Conservation (phyloP, 2,797 vertebrate species). For the Oreortyx pictus region DNA sequence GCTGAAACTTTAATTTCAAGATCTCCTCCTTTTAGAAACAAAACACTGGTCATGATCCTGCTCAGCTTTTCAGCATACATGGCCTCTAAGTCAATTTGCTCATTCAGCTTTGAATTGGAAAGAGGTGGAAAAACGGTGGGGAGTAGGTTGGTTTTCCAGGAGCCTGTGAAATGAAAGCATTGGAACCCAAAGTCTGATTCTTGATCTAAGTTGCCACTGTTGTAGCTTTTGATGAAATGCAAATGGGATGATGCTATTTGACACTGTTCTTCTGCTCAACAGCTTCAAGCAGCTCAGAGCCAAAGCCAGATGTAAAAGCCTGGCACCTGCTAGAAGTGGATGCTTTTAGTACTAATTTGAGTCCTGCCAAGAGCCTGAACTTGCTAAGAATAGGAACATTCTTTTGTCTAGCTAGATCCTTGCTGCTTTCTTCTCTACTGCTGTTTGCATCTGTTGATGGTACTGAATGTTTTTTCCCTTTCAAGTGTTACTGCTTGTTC, state of each 20-base stretch:
- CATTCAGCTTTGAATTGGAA: background rate
- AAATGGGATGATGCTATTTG: conserved; percentile 12
- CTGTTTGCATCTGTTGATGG: conserved; percentile 68
- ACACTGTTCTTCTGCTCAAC: conserved; percentile 41
- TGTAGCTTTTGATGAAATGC: conserved; percentile 28
- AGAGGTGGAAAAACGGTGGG: background rate
- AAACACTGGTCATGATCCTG: background rate
- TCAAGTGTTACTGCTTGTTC: conserved; percentile 53
- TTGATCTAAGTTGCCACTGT: background rate
- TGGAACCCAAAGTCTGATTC: conserved; percentile 11
- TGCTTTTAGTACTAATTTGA: conserved; percentile 41
- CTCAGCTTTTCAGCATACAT: conserved; percentile 38
- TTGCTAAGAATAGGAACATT: conserved; percentile 49
- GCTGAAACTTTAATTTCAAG: background rate
- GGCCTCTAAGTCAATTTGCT: background rate
- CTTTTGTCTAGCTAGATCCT: conserved; percentile 73
- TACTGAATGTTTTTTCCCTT: conserved; percentile 58
- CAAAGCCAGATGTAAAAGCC: conserved; percentile 31
- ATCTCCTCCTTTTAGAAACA: conserved; percentile 21
- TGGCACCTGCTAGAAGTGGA: conserved; percentile 51
- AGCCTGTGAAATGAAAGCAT: background rate
- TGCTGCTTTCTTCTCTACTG: conserved; percentile 49
- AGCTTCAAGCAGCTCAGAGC: conserved; percentile 48
- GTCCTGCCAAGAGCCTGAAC: conserved; percentile 31
- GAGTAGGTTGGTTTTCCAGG: background rate